phyloP scores from a whole-genome alignment of 2,888 invertebrate genomes.

The Noctuana brunneofusca region DNA sequence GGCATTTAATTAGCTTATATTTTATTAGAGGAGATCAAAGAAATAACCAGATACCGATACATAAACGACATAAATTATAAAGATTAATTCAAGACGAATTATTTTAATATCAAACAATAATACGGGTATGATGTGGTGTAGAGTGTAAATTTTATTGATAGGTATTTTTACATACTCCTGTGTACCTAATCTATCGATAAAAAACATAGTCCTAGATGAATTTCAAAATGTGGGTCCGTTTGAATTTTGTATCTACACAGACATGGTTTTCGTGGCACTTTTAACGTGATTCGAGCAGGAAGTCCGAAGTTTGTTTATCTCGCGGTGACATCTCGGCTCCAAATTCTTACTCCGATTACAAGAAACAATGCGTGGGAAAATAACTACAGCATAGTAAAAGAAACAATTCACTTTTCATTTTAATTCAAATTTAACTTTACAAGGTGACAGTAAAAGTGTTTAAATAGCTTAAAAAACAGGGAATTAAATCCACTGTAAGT shows the following conservation, averaged over 20 bases:
- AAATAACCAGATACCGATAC: neutral
- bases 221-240: neutral
- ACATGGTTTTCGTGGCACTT: constrained; percentile 1
- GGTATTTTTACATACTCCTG: no score
- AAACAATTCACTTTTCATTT: constrained; percentile 15
- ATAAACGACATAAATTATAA: neutral
- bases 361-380: constrained; percentile 32
- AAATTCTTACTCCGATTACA: constrained; percentile 38
- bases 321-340: constrained; percentile 37
- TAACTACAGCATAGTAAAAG: constrained; percentile 3
- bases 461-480: neutral
- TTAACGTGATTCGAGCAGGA: constrained; percentile 19
- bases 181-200: no score
- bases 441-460: neutral
- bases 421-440: neutral
- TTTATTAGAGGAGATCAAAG: neutral
- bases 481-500: neutral
- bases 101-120: no score
- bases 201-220: neutral
- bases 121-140: no score
- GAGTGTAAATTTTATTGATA: no score
- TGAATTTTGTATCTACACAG: neutral
- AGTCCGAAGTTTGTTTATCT: constrained; percentile 17
- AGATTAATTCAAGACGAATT: no score
- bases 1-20: no score